These are phyloP conservation scores for Fringilla coelebs DNA, from an alignment of 2,797 vertebrate genomes.

Conservation along the genomic window DNA sequence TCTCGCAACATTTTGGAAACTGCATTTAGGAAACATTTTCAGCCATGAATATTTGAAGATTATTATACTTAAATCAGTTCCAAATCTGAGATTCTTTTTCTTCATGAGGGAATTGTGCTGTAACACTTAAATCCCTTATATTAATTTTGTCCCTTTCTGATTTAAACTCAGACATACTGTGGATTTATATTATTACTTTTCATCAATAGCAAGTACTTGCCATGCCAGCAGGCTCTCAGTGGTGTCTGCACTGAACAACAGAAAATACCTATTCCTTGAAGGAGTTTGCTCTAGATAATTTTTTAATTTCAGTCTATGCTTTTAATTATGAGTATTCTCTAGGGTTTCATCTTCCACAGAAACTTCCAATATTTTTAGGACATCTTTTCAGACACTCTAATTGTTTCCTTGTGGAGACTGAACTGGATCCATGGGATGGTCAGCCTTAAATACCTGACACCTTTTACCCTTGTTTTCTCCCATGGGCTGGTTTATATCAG, in stretches of 20 bases:
- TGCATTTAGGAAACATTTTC: constrained; percentile 45
- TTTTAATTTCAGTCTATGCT: background rate
- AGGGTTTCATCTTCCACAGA: background rate
- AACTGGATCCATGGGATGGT: background rate
- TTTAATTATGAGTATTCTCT: background rate
- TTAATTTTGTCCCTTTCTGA: constrained; percentile 15
- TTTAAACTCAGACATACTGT: constrained; percentile 27
- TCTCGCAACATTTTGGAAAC: constrained; percentile 52
- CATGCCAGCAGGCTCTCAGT: background rate
- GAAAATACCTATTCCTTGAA: background rate
- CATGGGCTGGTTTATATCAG: background rate
- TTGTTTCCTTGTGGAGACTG: background rate
- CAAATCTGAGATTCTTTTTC: background rate
- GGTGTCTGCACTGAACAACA: background rate
- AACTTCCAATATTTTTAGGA: background rate
- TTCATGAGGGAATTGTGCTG: background rate
- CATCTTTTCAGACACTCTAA: background rate
- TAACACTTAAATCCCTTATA: background rate
- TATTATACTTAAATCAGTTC: background rate
- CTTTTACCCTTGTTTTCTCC: background rate
- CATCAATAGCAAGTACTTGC: background rate
- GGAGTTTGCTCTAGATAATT: background rate
- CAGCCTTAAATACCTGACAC: background rate
- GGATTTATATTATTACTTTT: constrained; percentile 12
- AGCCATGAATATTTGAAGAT: constrained; percentile 48